Base-by-base conservation (phyloP, 1,140 invertebrate genomes). In the Stegodyphus dumicola region DNA sequence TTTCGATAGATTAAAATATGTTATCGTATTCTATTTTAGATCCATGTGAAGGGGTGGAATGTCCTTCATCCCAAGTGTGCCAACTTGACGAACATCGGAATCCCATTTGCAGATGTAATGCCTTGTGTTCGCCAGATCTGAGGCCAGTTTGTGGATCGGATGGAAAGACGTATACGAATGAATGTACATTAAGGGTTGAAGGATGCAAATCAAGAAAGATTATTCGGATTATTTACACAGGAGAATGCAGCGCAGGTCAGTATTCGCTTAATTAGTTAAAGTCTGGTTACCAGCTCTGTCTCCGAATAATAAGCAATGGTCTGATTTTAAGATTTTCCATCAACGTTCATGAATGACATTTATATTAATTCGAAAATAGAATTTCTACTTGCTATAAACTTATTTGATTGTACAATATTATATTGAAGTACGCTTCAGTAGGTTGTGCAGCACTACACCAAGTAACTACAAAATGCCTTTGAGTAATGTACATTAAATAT, bases 111-210 rank as follows among this genome's bases (percentile, higher is more conserved):
- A 92, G 93, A 48, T 97, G 96, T 89, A 94, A 94, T 11, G 94
- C 95, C 89, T 92, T 94, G 54, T 97, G 96, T 89, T 92, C 93
- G n/a, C 90, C 94, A 69, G 95, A 96, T 89, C 94, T 95, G 89
- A 92, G 93, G 4, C 95, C 95, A 0, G 95, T 97, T 54, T 97
- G 96, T 89, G 96, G 94, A 10, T 96, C 94, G 6, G 92, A 93
- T 88, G 91, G 91, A 10, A 95, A 95, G 91, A 97, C 95, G 2
- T 97, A 97, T 91, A 93, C 94, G 48, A 97, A 96, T 90, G 94
- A 96, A 89, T 97, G 96, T 90, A 92, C 93, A 86, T 92, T 97
- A 87, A 92, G 94, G 77, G 93, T 94, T 87, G 94, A 95, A 89
- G 94, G 94, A 33, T 96, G 95, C 89, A 92, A 94, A 87, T 93